Evolutionary conservation across 2,797 vertebrate species (phyloP).

Genomic region (Heterohyrax brucei): DNA sequence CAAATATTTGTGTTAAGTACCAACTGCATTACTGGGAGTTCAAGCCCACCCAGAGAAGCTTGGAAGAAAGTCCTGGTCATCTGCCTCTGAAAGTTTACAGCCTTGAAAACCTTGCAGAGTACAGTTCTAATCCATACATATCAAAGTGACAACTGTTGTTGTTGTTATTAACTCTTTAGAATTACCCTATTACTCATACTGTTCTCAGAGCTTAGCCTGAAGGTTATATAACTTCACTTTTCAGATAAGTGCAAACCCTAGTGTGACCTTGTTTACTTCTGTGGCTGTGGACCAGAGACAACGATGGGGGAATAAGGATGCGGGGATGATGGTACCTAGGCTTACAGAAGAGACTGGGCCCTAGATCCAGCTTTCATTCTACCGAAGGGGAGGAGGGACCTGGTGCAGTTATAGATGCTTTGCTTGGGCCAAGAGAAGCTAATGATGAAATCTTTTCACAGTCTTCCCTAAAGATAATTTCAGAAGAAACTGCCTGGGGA

Average conservation of each 20-base stretch:
- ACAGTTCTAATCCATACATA: background rate
- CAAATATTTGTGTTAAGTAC: background rate
- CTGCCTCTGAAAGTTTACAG: background rate
- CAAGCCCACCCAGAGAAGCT: background rate
- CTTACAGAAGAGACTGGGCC: background rate
- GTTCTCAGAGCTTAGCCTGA: background rate
- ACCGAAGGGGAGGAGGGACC: background rate
- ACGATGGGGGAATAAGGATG: background rate
- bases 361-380: background rate
- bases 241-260: background rate
- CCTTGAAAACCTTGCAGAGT: background rate
- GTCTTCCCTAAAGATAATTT: background rate
- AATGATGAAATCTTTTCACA: conserved; percentile 38
- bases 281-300: background rate
- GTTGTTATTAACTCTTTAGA: background rate
- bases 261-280: background rate
- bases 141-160: background rate
- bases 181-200: background rate
- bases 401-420: background rate
- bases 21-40: background rate
- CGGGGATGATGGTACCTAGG: background rate
- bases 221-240: background rate
- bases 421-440: background rate
- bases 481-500: conserved; percentile 56
- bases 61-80: background rate